These are phyloP conservation scores for Haliclona indistincta DNA, from an alignment of 37 sponge, comb jelly and placozoan species.

Conservation along the genomic window DNA sequence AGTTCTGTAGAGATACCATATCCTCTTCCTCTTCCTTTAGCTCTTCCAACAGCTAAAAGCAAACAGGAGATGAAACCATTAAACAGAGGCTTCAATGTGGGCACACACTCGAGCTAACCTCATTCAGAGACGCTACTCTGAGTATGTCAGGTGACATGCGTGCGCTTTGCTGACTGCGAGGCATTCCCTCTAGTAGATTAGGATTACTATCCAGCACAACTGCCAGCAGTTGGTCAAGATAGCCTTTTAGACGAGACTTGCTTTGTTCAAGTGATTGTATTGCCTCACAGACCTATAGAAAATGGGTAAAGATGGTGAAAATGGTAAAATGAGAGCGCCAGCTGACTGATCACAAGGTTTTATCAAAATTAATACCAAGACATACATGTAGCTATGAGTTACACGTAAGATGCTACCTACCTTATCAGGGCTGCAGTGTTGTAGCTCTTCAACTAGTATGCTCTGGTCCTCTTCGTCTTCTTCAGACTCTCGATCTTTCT, in stretches of 20 bases:
- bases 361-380: too few relatives aligned
- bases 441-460: too few relatives aligned
- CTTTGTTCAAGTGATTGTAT: not conserved
- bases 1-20: conserved; percentile 13
- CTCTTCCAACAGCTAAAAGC: conserved; percentile 29
- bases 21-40: conserved; percentile 21
- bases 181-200: conserved; percentile 55
- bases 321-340: not conserved
- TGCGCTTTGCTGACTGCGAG: conserved; percentile 41
- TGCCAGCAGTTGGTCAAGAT: conserved; percentile 56
- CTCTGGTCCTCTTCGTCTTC: too few relatives aligned
- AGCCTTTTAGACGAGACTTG: conserved; percentile 3
- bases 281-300: conserved; percentile 35
- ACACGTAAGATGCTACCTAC: too few relatives aligned
- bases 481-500: too few relatives aligned
- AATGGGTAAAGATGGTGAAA: not conserved
- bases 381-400: too few relatives aligned
- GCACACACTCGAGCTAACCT: conserved; percentile 2
- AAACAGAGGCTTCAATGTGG: not conserved
- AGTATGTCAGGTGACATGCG: conserved; percentile 36
- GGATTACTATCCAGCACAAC: conserved; percentile 50
- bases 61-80: not conserved
- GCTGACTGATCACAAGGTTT: too few relatives aligned
- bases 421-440: too few relatives aligned
- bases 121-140: conserved; percentile 13